Base-by-base conservation (phyloP, 2,113 vertebrate species). In the Pogona vitticeps region DNA sequence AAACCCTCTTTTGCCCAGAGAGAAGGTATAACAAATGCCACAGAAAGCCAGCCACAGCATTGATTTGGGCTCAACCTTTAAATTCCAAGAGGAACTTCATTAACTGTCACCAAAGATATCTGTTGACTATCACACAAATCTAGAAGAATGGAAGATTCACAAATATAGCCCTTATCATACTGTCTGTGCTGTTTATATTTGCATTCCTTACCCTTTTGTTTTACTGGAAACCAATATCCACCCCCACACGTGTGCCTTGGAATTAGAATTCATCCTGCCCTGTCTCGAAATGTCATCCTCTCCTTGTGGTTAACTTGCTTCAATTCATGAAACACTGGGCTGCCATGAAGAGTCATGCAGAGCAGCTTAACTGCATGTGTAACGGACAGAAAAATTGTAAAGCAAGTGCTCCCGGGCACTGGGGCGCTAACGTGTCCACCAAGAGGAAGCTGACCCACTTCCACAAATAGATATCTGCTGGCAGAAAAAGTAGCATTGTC, bases 401-500 rank as follows among this genome's bases (percentile, higher is more conserved):
- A 82, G 93, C 90, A 56, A 92, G 88, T 0, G 86, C 93, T 96
- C 84, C 92, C 6, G 94, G 94, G 94, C 95, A 91, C 92, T 92
- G n/a, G 0, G 86, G 83, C 88, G 92, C 86, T 68, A 90, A 71
- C 83, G 33, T 92, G 92, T 95, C 94, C 87, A 90, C 81, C 82
- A 89, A 93, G 94, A 89, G 88, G 92, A 94, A 94, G 94, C 83
- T 95, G 96, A 96, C 96, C 96, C 96, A 97, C 91, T 97, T 97
- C 96, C 95, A 95, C 93, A 96, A 97, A 96, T 96, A 96, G 96
- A 95, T 91, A 91, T 93, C 92, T 94, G 59, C 93, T 94, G 95
- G 94, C 96, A 95, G 96, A 94, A 93, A 92, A 93, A 92, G 76
- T 94, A 94, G 90, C 95, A 94, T 95, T 96, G 96, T 97, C 96